A percentile compares a stretch with the other conserved stretches of the same genome.
These are phyloP conservation scores for Acanthochromis polyacanthus DNA, from an alignment of 2,113 vertebrate species.

Conservation along the genomic window DNA sequence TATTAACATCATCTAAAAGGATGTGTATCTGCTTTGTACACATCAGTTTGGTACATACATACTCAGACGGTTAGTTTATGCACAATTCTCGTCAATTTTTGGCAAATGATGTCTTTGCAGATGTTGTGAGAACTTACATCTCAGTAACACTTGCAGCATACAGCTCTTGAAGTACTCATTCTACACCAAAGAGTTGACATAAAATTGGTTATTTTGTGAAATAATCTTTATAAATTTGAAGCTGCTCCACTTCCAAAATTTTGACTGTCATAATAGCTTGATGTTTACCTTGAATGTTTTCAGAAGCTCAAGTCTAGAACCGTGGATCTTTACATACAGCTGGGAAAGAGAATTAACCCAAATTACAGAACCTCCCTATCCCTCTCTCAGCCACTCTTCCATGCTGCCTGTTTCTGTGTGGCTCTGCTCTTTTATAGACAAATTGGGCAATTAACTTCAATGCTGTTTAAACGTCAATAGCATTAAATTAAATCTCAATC, in stretches of 20 bases:
- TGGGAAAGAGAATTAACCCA: background rate
- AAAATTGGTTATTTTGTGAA: background rate
- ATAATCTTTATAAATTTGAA: too few species aligned
- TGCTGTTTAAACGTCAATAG: conserved; percentile 1
- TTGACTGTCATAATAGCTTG: background rate
- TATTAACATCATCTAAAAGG: background rate
- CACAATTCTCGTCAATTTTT: background rate
- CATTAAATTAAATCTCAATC: conserved; percentile 19
- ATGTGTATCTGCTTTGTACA: background rate
- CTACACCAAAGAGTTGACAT: background rate
- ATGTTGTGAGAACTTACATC: background rate
- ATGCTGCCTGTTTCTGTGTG: background rate
- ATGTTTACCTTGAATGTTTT: background rate
- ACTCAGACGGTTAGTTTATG: background rate
- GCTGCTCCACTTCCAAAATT: background rate
- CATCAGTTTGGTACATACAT: background rate
- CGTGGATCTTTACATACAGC: background rate
- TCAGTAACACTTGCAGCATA: conserved; percentile 2
- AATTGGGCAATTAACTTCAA: conserved; percentile 17
- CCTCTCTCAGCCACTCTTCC: background rate
- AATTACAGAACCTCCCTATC: background rate
- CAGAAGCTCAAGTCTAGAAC: background rate
- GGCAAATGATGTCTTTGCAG: background rate
- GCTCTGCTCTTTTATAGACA: conserved; percentile 9
- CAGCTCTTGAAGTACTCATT: too few species aligned